Conservation (phyloP, 2,113 vertebrate species). For the Orycteropus afer region DNA sequence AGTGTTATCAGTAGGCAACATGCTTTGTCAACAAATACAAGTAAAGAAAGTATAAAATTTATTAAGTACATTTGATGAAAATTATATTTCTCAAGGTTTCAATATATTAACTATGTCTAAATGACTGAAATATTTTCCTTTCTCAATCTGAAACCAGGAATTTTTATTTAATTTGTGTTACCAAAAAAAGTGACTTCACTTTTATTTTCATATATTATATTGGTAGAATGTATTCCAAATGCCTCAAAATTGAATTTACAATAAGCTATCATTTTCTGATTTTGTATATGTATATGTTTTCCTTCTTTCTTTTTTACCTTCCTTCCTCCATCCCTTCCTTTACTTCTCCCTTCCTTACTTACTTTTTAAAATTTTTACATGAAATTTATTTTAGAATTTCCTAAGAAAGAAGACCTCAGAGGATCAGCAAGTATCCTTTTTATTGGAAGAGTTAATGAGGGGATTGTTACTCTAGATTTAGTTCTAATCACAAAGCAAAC, state of each 20-base stretch:
- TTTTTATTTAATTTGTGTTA: conserved; percentile 5
- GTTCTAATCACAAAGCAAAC: conserved; percentile 27
- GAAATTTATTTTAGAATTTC: neutral
- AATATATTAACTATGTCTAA: conserved; percentile 35
- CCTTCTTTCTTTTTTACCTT: neutral
- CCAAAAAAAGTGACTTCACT: neutral
- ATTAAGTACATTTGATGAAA: neutral
- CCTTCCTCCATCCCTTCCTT: neutral
- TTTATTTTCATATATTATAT: conserved; percentile 18
- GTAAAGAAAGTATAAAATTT: conserved; percentile 11
- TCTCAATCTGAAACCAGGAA: neutral
- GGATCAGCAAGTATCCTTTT: neutral
- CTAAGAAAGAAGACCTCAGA: neutral
- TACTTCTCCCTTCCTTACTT: neutral
- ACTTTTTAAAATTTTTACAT: neutral
- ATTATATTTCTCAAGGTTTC: conserved; percentile 23
- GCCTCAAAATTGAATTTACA: conserved; percentile 17
- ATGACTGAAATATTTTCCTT: neutral
- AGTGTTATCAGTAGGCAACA: neutral
- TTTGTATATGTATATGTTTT: neutral
- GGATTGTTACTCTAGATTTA: neutral
- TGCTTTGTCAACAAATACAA: neutral
- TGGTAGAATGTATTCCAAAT: neutral
- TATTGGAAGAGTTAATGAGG: neutral
- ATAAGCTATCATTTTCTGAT: neutral